Conservation (phyloP, 2,888 invertebrate species). For the Psococerastis gibbosa region DNA sequence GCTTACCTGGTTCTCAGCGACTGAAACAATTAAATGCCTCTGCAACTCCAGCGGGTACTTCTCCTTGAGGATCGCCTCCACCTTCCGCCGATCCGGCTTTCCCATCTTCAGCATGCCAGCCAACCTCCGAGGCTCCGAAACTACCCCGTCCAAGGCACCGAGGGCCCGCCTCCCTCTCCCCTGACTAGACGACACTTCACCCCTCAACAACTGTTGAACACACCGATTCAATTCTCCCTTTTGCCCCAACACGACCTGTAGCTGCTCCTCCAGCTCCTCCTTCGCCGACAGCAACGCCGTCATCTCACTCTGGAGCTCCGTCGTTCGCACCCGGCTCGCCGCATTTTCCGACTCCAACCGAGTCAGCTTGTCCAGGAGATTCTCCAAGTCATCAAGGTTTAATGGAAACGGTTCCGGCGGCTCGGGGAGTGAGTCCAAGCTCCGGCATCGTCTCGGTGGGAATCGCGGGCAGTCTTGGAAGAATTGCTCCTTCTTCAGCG, state of each 20-base stretch:
- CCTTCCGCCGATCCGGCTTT: conserved; percentile 47
- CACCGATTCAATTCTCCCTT: conserved; percentile 36
- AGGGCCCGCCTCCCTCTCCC: conserved; percentile 19
- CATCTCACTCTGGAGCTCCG: conserved; percentile 42
- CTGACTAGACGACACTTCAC: conserved; percentile 26
- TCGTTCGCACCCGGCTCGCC: conserved; percentile 42
- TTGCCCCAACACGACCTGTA: conserved; percentile 34
- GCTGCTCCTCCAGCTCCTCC: conserved; percentile 38
- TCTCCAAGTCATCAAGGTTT: conserved; percentile 16
- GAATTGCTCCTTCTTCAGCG: conserved; percentile 14
- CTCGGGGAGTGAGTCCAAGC: conserved; percentile 15
- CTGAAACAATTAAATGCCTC: conserved; percentile 60
- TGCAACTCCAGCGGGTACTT: conserved; percentile 64
- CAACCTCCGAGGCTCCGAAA: conserved; percentile 26
- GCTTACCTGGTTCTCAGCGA: conserved; percentile 59
- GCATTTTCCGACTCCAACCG: conserved; percentile 57
- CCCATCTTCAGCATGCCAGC: background rate
- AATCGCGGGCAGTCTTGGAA: conserved; percentile 13
- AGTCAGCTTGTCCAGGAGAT: conserved; percentile 51
- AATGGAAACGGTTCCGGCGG: background rate
- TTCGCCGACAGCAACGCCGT: conserved; percentile 35
- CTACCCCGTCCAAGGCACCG: conserved; percentile 47
- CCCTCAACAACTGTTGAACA: conserved; percentile 33
- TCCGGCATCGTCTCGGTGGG: conserved; percentile 15
- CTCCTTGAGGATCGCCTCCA: conserved; percentile 67